Conservation (phyloP, 2,113 vertebrate genomes). For the Notarius lentiginosus region DNA sequence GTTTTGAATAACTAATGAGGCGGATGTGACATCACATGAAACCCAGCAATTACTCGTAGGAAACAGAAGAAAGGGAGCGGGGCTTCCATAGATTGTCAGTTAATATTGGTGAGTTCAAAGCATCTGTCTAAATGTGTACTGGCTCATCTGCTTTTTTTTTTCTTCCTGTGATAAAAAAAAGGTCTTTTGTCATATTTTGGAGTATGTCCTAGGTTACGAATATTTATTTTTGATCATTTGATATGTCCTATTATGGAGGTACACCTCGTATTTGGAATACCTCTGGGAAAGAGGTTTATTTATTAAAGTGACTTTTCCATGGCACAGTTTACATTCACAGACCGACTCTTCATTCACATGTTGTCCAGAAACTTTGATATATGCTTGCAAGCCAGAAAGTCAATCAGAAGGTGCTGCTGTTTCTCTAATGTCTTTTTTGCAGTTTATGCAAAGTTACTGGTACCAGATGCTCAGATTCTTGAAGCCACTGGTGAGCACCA, state of each 20-base stretch:
- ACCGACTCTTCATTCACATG: not conserved
- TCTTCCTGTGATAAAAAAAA: not conserved
- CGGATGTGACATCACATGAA: too few relatives aligned
- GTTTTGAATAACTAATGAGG: too few relatives aligned
- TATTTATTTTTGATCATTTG: not conserved
- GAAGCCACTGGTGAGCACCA: not conserved
- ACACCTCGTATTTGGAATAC: not conserved
- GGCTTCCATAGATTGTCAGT: not conserved
- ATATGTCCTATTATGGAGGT: not conserved
- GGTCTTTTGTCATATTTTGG: not conserved
- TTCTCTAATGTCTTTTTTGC: not conserved
- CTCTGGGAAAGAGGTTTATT: not conserved
- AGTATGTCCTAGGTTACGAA: not conserved
- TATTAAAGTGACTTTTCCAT: not conserved
- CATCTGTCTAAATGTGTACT: not conserved
- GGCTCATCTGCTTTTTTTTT: not conserved
- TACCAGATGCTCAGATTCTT: constrained; percentile 13
- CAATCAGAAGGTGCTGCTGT: constrained; percentile 8
- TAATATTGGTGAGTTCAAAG: not conserved
- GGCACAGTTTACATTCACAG: not conserved
- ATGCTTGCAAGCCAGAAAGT: not conserved
- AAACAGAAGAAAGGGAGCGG: not conserved
- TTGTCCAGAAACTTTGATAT: constrained; percentile 4
- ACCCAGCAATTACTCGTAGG: too few relatives aligned
- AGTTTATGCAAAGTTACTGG: not conserved